Base-by-base conservation (phyloP, 2,797 vertebrate species). In the Lindbergichthys nudifrons region DNA sequence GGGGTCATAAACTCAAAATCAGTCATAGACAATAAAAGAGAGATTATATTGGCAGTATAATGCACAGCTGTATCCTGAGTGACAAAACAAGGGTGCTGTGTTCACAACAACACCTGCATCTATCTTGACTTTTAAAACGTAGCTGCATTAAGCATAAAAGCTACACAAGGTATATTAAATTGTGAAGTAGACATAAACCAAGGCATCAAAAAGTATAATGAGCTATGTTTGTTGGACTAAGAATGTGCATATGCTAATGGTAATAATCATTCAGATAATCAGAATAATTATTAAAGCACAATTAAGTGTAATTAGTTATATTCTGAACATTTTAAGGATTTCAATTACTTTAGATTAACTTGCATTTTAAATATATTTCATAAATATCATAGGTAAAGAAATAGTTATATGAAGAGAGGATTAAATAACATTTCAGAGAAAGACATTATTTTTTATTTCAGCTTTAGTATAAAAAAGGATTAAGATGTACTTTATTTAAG, bases 1-100 rank as follows among this genome's bases (percentile, higher is more conserved):
- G 72, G 76, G 85, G 76, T 72, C 77, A 82, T 85, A 83, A 86
- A 88, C 52, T 83, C 47, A 65, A 84, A 88, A 83, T 92, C 70
- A 86, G 82, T 66, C 78, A 78, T 26, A 66, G 67, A 88, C 82
- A 89, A 91, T 87, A 87, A 88, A 88, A 81, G 53, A 45, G 39
- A 79, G 77, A 85, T 85, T 26, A 73, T 77, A 87, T 86, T 75
- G 48, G 62, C 70, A 56, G 53, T 74, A 46, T 48, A 18, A 60
- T 7, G 30, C 56, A 53, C 47, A 81, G 64, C 71, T 65, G 70
- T 47, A 70, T 81, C 65, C 62, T 23, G n/a, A n/a, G n/a, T n/a
- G 26, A 62, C 61, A 57, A 14, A 42, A 36, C 14, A 26, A 75
- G 58, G 2, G 43, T 45, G 59, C 48, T 13, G 53, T 16, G 5